Conservation (phyloP, 2,797 vertebrate species). For the Pteropus rufus region DNA sequence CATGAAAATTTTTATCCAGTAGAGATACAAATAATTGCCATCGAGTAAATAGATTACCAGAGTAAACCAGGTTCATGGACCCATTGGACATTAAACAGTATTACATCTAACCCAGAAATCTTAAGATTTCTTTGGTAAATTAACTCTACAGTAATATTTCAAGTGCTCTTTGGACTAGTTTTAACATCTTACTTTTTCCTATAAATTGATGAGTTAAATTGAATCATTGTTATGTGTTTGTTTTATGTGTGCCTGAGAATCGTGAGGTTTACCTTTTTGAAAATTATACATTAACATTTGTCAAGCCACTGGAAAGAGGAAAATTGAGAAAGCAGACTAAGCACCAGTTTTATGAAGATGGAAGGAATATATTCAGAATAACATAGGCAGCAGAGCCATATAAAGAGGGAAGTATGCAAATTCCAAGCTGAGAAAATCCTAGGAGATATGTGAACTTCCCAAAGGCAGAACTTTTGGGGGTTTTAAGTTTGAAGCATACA, state of each 20-base stretch:
- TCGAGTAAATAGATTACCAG: neutral
- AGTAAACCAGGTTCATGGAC: neutral
- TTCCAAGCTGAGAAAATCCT: neutral
- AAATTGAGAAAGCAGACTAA: neutral
- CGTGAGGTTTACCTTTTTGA: neutral
- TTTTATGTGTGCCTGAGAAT: neutral
- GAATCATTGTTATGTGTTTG: neutral
- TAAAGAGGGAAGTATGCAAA: neutral
- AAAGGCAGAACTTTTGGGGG: neutral
- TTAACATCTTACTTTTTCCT: neutral
- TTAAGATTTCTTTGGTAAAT: neutral
- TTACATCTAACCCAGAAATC: neutral
- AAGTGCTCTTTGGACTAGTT: neutral
- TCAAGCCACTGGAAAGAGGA: neutral
- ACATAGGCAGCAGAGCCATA: neutral
- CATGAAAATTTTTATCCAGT: neutral
- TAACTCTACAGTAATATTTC: neutral
- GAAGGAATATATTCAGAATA: neutral
- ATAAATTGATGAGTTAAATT: neutral
- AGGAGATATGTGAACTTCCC: neutral
- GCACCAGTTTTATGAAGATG: neutral
- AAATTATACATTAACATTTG: neutral
- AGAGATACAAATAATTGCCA: neutral
- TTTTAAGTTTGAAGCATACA: slow-evolving; percentile 64
- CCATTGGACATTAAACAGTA: neutral